These are phyloP conservation scores for Chrysolina haemoptera DNA, from an alignment of 2,888 invertebrate species.

Conservation along the genomic window DNA sequence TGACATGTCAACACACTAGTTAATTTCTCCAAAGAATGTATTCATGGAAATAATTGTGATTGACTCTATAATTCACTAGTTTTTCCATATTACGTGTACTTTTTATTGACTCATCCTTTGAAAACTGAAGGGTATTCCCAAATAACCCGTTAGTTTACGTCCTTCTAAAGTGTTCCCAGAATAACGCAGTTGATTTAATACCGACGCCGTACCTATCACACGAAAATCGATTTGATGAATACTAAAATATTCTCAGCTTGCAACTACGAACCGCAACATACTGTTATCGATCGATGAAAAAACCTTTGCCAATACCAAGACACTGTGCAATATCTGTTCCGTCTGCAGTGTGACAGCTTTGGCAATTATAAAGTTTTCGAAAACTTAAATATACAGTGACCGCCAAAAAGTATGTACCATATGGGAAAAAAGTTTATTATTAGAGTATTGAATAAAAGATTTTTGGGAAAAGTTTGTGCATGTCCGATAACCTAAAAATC, in stretches of 20 bases:
- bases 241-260: slow-evolving; percentile 42
- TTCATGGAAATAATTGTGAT: too few relatives aligned
- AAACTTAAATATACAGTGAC: too few relatives aligned
- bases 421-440: too few relatives aligned
- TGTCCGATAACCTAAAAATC: too few relatives aligned
- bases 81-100: too few relatives aligned
- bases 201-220: slow-evolving; percentile 60
- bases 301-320: slow-evolving; percentile 5
- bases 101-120: too few relatives aligned
- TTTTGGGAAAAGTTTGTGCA: too few relatives aligned
- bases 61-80: too few relatives aligned
- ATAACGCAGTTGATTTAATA: slow-evolving; percentile 53
- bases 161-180: slow-evolving; percentile 24
- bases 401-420: too few relatives aligned
- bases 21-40: too few relatives aligned
- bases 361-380: not conserved
- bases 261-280: slow-evolving; percentile 12
- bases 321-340: not conserved
- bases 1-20: too few relatives aligned
- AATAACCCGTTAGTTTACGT: not conserved
- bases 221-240: slow-evolving; percentile 57
- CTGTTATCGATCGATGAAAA: slow-evolving; percentile 26
- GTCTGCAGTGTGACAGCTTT: not conserved
- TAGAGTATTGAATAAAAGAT: too few relatives aligned
- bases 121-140: not conserved